Base-by-base conservation (phyloP, 2,113 vertebrate genomes). In the Polypterus bichir region DNA sequence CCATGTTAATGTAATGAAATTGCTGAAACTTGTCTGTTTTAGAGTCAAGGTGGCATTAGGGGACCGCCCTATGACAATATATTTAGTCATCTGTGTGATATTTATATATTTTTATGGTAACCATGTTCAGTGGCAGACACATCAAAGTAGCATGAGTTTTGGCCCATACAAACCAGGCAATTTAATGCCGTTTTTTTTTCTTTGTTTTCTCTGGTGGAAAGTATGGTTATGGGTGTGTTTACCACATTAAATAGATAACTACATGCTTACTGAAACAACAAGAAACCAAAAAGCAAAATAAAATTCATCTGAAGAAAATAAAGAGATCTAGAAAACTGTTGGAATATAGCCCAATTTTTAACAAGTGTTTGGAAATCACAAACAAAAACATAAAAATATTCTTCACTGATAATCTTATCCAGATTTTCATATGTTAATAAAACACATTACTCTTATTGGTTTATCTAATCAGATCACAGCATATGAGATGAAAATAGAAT, bases 151-250 rank as follows among this genome's bases (percentile, higher is more conserved):
- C 51, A 67, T 46, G 63, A 52, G 65, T 64, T 52, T 53, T 62
- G 55, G 51, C 59, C 64, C 47, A 65, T 27, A 53, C 49, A 72
- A 75, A 69, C 55, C 59, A 62, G 68, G 63, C 61, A 65, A 73
- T 71, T 72, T 66, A 73, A 45, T 68, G 70, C 65, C 61, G n/a
- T 60, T 66, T 63, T 66, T 10, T 62, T 64, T 49, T 11, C 2
- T 3, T 59, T 56, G 74, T 81, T 87, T 89, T 88, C 27, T 27
- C 27, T 83, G 79, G 85, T 80, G 83, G 73, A 69, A 76, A 66
- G 77, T 72, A 71, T 77, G 83, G 71, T 80, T 27, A 56, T 75
- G 85, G 79, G 85, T 62, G 83, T 79, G 79, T 79, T 83, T 78
- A 53, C 83, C 83, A 66, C 82, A 86, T 76, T 74, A 73, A 65